Evolutionary conservation across 2,113 vertebrate species (phyloP).

Genomic region (Choloepus hoffmanni): DNA sequence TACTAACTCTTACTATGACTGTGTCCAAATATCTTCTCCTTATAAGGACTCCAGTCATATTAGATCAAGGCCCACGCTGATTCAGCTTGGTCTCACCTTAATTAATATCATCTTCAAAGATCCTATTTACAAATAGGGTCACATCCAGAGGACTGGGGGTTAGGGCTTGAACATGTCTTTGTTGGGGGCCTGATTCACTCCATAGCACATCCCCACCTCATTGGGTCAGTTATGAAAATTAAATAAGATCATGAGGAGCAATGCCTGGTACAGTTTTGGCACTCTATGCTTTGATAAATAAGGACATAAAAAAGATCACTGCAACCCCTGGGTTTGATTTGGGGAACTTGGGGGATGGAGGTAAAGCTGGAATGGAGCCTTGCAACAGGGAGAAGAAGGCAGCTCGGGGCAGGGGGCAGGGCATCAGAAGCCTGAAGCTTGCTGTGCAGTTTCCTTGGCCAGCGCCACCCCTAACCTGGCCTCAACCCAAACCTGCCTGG

Average conservation of each 20-base stretch:
- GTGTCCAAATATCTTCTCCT: no score
- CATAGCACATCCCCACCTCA: no score
- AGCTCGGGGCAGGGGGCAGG: background rate
- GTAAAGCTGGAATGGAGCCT: background rate
- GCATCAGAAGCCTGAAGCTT: background rate
- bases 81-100: no score
- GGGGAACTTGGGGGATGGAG: background rate
- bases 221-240: background rate
- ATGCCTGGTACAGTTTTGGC: background rate
- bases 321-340: background rate
- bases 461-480: conserved; percentile 59
- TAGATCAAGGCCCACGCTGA: no score
- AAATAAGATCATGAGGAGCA: background rate
- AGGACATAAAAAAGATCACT: background rate
- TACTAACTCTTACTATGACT: no score
- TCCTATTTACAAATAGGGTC: no score
- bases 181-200: no score
- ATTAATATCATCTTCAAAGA: no score
- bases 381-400: background rate
- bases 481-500: conserved; percentile 14
- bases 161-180: no score
- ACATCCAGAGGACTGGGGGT: no score
- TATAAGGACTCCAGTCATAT: no score
- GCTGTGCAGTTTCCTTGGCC: background rate
- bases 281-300: background rate